Evolutionary conservation across 1,140 invertebrate species (phyloP).

Genomic region (Stenopsyche tienmushanensis): DNA sequence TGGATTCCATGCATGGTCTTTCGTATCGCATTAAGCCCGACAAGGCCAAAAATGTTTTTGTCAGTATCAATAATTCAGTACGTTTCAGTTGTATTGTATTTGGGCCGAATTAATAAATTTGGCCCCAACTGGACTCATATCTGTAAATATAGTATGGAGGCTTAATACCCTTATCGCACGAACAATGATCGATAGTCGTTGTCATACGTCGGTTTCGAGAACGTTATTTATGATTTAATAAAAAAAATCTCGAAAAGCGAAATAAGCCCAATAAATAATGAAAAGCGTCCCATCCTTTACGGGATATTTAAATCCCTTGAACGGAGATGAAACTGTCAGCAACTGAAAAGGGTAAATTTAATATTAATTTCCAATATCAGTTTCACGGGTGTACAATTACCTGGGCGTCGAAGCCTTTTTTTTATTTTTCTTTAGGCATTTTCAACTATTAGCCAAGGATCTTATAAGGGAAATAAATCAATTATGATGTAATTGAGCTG

Average conservation of each 20-base stretch:
- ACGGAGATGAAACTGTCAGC: constrained; percentile 32
- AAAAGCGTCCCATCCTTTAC: constrained; percentile 13
- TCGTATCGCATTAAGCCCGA: background rate
- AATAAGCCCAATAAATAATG: constrained; percentile 29
- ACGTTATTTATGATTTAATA: constrained; percentile 19
- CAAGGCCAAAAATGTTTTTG: background rate
- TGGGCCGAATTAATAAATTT: too few relatives aligned
- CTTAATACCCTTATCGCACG: too few relatives aligned
- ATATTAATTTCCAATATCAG: constrained; percentile 33
- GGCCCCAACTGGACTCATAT: too few relatives aligned
- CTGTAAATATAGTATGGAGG: too few relatives aligned
- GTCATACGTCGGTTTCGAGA: constrained; percentile 13
- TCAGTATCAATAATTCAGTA: background rate
- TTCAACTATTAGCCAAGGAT: too few relatives aligned
- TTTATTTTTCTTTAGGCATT: too few relatives aligned
- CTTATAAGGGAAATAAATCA: too few relatives aligned
- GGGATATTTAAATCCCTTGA: constrained; percentile 22
- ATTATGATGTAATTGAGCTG: too few relatives aligned
- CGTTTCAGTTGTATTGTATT: background rate
- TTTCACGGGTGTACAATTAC: too few relatives aligned
- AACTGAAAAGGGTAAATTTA: constrained; percentile 27
- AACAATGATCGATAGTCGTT: constrained; percentile 18
- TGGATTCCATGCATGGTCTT: too few relatives aligned
- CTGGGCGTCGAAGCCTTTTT: too few relatives aligned
- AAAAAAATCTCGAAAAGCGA: constrained; percentile 12